These are phyloP conservation scores for Drosophila borealis DNA, from an alignment of 2,888 invertebrate genomes.

Conservation along the genomic window DNA sequence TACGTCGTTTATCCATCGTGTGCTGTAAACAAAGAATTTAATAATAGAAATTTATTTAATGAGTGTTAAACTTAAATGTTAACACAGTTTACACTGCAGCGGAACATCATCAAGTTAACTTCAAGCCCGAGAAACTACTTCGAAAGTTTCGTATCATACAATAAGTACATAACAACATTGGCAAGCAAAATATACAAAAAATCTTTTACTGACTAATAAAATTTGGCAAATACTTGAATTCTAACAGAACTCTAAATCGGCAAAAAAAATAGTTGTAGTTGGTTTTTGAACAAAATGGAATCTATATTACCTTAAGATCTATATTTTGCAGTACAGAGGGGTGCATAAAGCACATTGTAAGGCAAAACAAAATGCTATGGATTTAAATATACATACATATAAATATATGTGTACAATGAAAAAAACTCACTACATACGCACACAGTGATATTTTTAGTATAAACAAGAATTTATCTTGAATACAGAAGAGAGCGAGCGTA, in stretches of 20 bases:
- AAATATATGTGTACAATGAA: conserved; percentile 36
- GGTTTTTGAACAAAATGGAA: no score
- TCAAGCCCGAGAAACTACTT: no score
- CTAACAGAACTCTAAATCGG: neutral
- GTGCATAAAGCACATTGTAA: conserved; percentile 67
- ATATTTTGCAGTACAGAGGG: conserved; percentile 62
- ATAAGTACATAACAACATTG: no score
- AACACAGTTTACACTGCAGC: no score
- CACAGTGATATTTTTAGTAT: conserved; percentile 82
- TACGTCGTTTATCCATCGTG: conserved; percentile 85
- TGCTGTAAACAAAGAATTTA: conserved; percentile 63
- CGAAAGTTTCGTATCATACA: no score
- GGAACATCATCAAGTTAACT: no score
- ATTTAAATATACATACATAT: conserved; percentile 24
- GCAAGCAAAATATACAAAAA: no score
- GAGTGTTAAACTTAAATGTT: neutral
- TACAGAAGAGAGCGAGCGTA: conserved; percentile 35
- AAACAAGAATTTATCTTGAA: conserved; percentile 67
- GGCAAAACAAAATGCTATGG: conserved; percentile 34
- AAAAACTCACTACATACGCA: conserved; percentile 62
- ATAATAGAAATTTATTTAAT: conserved; percentile 1
- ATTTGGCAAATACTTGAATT: neutral
- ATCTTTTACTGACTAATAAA: neutral
- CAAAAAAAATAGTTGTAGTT: no score
- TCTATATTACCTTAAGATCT: neutral